Base-by-base conservation (phyloP, 2,113 vertebrate genomes). In the human (Homo sapiens) region DNA sequence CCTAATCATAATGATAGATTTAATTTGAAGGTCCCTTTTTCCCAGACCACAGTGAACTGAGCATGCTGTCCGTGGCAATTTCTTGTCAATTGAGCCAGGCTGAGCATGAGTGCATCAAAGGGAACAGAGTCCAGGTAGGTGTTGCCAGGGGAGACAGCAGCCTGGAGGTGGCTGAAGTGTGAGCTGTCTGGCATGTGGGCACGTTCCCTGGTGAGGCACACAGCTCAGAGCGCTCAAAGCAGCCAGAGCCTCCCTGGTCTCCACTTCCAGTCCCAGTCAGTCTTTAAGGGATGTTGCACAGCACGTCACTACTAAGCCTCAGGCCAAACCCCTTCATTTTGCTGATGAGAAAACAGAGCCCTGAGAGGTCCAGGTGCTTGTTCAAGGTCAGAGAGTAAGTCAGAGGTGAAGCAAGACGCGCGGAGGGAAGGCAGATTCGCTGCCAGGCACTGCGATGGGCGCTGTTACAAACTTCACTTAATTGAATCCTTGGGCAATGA, bases 81-180 rank as follows among this genome's bases (percentile, higher is more conserved):
- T 97, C 97, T 94, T 90, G 88, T n/a, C 61, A 8, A 61, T 95
- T 45, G 96, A 96, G 93, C 93, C 66, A 85, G 14, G 73, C 48
- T 94, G 94, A 96, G 95, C 0, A 13, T 68, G 72, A 97, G 76
- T 45, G 2, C 90, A 97, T 97, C 93, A 38, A 88, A 97, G 90
- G 0, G 90, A 97, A 89, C 87, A 95, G 97, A 96, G 95, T 96
- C 95, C 96, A 83, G 84, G 70, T 92, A 80, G 72, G 96, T 96
- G 96, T 98, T 98, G 97, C 97, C 94, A 88, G 90, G 95, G 98
- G 98, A 84, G 78, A 98, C 96, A 94, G 96, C 94, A 97, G 96
- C 94, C 76, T 96, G 90, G 95, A 98, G 97, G 97, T 88, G n/a
- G 6, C 96, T 87, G 95, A 89, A 96, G 97, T 90, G 84, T 96